Base-by-base conservation (phyloP, 2,113 vertebrate species). In the Gulo gulo region DNA sequence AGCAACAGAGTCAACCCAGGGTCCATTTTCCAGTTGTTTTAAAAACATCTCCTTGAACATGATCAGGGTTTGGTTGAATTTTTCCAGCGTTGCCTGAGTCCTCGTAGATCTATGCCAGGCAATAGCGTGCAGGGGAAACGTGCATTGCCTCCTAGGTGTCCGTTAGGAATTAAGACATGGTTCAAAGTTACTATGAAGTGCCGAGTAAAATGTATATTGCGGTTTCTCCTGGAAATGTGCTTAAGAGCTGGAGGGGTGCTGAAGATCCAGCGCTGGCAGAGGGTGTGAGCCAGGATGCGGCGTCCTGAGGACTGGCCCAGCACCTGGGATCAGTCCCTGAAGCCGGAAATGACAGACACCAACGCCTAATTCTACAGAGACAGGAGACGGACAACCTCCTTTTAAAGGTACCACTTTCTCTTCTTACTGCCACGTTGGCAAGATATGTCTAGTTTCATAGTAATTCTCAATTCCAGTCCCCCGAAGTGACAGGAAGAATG, bases 41-140 rank as follows among this genome's bases (percentile, higher is more conserved):
- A 36, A 59, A 86, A 82, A 20, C 0, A 29, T 16, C 42, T 29
- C 7, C 29, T 81, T 52, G n/a, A 21, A 45, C 67, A 67, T 50
- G 76, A 50, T 79, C 45, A 79, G 29, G n/a, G 50, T 29, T 31
- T 11, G 39, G 4, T 24, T 7, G 42, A 34, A 3, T 26, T 47
- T 69, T 88, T 65, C 16, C 24, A n/a, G 52, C 4, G 15, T 92
- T 82, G 42, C 50, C 26, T 21, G 5, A 61, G 36, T 42, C 42
- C 13, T 12, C 18, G 10, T 14, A 15, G 45, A 15, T n/a, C 1
- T 2, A 16, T 4, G n/a, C 23, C 21, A 52, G 36, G n/a, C 1
- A 15, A 7, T 14, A 9, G 31, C n/a, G 7, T 59, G 23, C 63
- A 71, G 52, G 47, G 83, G 11, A 89, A 52, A 61, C 8, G 11